A percentile compares a stretch with the other conserved stretches of the same genome.
phyloP scores from a whole-genome alignment of 1,140 invertebrate genomes.

The Drosophila ohnishii region DNA sequence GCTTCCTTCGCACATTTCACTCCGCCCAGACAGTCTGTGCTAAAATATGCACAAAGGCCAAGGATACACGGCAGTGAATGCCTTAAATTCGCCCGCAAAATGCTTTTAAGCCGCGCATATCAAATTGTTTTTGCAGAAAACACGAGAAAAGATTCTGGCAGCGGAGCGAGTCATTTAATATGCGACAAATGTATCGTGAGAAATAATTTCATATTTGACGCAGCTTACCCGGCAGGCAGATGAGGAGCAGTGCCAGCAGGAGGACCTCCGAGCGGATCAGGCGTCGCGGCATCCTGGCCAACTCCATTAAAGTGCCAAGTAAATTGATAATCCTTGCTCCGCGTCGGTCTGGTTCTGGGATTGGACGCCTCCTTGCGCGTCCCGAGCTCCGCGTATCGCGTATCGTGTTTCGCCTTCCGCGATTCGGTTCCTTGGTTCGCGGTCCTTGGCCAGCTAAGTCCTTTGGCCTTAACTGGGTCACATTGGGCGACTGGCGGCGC shows the following conservation, averaged over 20 bases:
- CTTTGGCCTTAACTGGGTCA: conserved; percentile 69
- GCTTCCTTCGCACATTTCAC: conserved; percentile 4
- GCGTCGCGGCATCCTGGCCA: conserved; percentile 57
- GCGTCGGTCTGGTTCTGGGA: conserved; percentile 29
- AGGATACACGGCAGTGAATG: conserved; percentile 38
- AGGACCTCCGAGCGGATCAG: conserved; percentile 39
- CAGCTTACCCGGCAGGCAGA: conserved; percentile 66
- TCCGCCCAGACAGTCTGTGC: conserved; percentile 24
- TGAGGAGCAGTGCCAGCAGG: conserved; percentile 42
- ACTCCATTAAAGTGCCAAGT: conserved; percentile 63
- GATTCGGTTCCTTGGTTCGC: conserved; percentile 39
- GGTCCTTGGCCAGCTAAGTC: conserved; percentile 50
- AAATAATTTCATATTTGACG: conserved; percentile 47
- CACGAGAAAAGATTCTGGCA: conserved; percentile 12
- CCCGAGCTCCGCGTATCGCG: conserved; percentile 14
- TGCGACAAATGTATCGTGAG: conserved; percentile 56
- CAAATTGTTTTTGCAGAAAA: conserved; percentile 53
- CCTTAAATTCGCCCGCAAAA: conserved; percentile 46
- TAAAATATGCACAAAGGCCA: conserved; percentile 58
- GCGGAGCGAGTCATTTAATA: conserved; percentile 51
- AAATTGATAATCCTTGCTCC: conserved; percentile 74
- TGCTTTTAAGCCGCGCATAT: conserved; percentile 59
- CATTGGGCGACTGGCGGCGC: conserved; percentile 51
- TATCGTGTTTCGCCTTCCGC: conserved; percentile 5
- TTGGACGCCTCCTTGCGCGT: conserved; percentile 14